Evolutionary conservation across 2,797 vertebrate genomes (phyloP), one percentile per base, ranked within the genome.

Genomic region (Poeciliopsis presidionis): DNA sequence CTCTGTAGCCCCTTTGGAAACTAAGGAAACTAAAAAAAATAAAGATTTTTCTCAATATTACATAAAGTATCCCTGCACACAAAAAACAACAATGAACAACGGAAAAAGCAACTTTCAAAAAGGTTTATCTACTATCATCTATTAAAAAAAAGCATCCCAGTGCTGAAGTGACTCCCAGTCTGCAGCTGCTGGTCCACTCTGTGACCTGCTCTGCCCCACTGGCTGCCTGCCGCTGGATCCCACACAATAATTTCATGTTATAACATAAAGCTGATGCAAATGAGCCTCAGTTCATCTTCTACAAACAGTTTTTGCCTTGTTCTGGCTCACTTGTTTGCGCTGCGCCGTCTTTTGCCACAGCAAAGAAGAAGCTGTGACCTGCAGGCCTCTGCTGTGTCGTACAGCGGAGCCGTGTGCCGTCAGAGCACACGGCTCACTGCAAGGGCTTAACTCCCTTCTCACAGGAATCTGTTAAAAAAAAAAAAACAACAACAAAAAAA

Each of bases 391-490:
- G 55, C 57, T 63, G 46, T 78, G 53, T 55, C 39, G 30, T 8
- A 30, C 5, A 8, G 36, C n/a, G 14, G 20, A 78, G 55, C 28
- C 5, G 41, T 28, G 25, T 39, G 51, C 39, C 45, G 28, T 61
- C 30, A 75, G 55, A 76, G 39, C 46, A 41, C 33, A 33, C 45
- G 41, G 43, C 55, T 76, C 67, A 76, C 39, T 73, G 74, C 33
- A 33, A 75, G 47, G 57, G 71, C 73, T 61, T 22, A 67, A 12
- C 59, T 39, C 53, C 73, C 25, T 51, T 14, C 73, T 74, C 82
- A 81, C 78, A 79, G 78, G 55, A 78, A 69, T 85, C 82, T 75
- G 75, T 76, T 39, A 39, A 2, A 36, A 39, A 1, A 39, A 36
- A 76, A 75, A 74, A 18, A 74, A 78, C 84, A 39, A n/a, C n/a